Evolutionary conservation across 2,888 invertebrate species (phyloP).

Genomic region (Tillus elongatus): DNA sequence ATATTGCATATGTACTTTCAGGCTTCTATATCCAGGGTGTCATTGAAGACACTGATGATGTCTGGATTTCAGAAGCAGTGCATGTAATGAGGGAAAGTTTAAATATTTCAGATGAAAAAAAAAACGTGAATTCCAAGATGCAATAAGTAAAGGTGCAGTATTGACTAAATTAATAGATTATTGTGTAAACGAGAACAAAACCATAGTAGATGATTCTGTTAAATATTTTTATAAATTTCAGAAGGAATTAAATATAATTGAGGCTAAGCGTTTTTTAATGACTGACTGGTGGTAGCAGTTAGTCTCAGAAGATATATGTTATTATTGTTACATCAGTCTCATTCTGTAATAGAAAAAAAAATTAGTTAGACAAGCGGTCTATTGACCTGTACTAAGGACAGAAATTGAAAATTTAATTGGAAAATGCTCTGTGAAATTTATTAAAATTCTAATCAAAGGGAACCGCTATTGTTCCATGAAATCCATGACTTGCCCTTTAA

Average conservation of each 20-base stretch:
- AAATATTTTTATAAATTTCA: no score
- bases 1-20: constrained; percentile 15
- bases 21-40: constrained; percentile 14
- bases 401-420: constrained; percentile 9
- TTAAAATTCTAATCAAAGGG: constrained; percentile 12
- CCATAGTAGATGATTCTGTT: no score
- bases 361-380: constrained; percentile 9
- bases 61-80: no score
- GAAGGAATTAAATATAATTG: no score
- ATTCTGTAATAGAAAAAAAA: constrained; percentile 10
- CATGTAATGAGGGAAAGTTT: no score
- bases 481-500: constrained; percentile 15
- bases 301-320: constrained; percentile 8
- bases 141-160: constrained; percentile 13
- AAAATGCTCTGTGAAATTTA: constrained; percentile 15
- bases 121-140: constrained; percentile 14
- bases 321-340: constrained; percentile 9
- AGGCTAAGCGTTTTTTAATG: constrained; percentile 21
- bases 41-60: no score
- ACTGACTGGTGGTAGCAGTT: constrained; percentile 21
- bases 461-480: constrained; percentile 15
- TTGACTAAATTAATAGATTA: constrained; percentile 13
- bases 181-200: constrained; percentile 16
- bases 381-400: constrained; percentile 13
- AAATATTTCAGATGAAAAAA: no score